These are phyloP conservation scores for Ceratosolen solmsi DNA, from an alignment of 1,140 invertebrate species.

Conservation along the genomic window DNA sequence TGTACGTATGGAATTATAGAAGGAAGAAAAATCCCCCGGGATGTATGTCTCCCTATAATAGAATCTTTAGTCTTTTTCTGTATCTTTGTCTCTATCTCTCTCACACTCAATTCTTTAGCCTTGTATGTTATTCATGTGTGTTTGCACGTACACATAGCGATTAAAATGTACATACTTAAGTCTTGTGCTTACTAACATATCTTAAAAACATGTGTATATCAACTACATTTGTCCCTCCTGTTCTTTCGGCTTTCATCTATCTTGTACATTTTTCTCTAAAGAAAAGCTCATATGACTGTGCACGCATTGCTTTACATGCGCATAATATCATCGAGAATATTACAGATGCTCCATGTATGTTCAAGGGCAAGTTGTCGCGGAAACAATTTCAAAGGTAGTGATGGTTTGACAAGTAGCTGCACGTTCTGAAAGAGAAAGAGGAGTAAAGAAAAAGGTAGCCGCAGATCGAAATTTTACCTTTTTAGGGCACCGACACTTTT, in stretches of 20 bases:
- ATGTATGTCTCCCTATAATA: background rate
- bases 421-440: background rate
- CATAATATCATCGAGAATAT: background rate
- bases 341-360: background rate
- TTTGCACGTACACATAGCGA: no score
- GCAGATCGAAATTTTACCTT: background rate
- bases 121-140: no score
- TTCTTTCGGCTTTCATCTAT: no score
- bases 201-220: no score
- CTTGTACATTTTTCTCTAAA: no score
- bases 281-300: background rate
- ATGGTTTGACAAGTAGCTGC: slow-evolving; percentile 14
- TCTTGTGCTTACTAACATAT: no score
- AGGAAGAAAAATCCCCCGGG: background rate
- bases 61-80: background rate
- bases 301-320: background rate
- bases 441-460: background rate
- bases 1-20: background rate
- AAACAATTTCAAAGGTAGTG: slow-evolving; percentile 24
- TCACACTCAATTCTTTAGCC: background rate
- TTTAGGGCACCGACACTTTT: background rate
- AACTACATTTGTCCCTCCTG: no score
- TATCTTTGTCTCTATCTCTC: background rate
- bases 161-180: no score
- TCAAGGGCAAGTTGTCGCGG: background rate